Evolutionary conservation across 37 sponge, comb jelly and placozoan species (phyloP).

Genomic region (Beroe ovata): DNA sequence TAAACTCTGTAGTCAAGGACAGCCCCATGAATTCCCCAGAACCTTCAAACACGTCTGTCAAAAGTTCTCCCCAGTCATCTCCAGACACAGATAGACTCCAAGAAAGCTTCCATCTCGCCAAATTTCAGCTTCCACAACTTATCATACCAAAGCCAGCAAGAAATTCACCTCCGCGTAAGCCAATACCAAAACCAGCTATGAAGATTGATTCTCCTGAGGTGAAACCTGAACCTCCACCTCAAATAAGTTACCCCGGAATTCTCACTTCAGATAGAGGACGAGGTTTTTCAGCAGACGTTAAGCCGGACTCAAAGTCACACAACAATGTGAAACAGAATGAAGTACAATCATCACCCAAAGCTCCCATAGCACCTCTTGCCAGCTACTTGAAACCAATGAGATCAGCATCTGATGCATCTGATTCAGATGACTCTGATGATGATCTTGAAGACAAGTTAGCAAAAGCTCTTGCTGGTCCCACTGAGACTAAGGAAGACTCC

Average conservation of each 20-base stretch:
- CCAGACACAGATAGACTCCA: neutral
- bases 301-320: neutral
- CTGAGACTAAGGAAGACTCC: neutral
- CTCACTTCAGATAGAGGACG: constrained; percentile 36
- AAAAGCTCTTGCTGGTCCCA: neutral
- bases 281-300: neutral
- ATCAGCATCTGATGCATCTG: constrained; percentile 26
- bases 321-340: neutral
- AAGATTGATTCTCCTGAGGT: neutral
- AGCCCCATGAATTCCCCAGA: neutral
- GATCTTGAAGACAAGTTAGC: constrained; percentile 23
- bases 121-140: constrained; percentile 14
- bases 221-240: neutral
- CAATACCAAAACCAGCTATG: neutral
- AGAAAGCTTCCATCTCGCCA: neutral
- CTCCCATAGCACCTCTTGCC: neutral
- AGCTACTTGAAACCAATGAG: constrained; percentile 26
- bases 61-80: neutral
- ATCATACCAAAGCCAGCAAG: constrained; percentile 10
- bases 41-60: neutral
- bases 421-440: neutral
- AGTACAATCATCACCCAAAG: neutral
- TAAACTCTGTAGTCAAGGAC: neutral
- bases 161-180: neutral
- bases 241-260: constrained; percentile 23